A percentile compares a stretch with the other conserved stretches of the same genome.
Evolutionary conservation across 2,888 invertebrate genomes (phyloP).

Genomic region (Epinotia demarniana): DNA sequence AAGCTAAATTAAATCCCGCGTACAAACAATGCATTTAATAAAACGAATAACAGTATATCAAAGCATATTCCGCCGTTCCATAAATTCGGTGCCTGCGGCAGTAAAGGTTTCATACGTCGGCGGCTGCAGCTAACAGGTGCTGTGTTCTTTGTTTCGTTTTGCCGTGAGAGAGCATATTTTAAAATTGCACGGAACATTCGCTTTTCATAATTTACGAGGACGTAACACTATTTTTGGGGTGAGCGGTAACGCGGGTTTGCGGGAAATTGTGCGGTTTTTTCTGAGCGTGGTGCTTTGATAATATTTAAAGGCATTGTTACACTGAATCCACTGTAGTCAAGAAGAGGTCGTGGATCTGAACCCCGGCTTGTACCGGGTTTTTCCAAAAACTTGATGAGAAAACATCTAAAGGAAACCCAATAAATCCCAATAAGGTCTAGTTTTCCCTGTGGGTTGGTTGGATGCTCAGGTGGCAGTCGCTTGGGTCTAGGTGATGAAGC

Average conservation of each 20-base stretch:
- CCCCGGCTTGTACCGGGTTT: too few relatives aligned
- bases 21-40: slow-evolving; percentile 44
- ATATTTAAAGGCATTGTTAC: too few relatives aligned
- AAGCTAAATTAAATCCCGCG: slow-evolving; percentile 43
- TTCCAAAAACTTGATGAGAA: too few relatives aligned
- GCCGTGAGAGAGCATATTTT: slow-evolving; percentile 38
- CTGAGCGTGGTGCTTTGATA: too few relatives aligned
- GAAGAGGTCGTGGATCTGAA: too few relatives aligned
- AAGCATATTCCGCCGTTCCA: slow-evolving; percentile 41
- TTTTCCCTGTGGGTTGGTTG: too few relatives aligned
- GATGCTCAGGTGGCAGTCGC: too few relatives aligned
- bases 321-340: too few relatives aligned
- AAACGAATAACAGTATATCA: slow-evolving; percentile 45
- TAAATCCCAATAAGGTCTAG: too few relatives aligned
- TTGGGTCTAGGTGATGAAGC: too few relatives aligned
- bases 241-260: slow-evolving; percentile 2
- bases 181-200: slow-evolving; percentile 36
- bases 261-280: not conserved
- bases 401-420: too few relatives aligned
- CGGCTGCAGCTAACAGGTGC: slow-evolving; percentile 43
- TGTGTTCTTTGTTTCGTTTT: slow-evolving; percentile 42
- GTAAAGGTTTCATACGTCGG: slow-evolving; percentile 40
- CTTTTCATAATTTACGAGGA: slow-evolving; percentile 20
- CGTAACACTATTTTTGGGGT: slow-evolving; percentile 28
- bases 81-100: slow-evolving; percentile 43